Conservation (phyloP, 2,797 vertebrate species). For the Mareca strepera region DNA sequence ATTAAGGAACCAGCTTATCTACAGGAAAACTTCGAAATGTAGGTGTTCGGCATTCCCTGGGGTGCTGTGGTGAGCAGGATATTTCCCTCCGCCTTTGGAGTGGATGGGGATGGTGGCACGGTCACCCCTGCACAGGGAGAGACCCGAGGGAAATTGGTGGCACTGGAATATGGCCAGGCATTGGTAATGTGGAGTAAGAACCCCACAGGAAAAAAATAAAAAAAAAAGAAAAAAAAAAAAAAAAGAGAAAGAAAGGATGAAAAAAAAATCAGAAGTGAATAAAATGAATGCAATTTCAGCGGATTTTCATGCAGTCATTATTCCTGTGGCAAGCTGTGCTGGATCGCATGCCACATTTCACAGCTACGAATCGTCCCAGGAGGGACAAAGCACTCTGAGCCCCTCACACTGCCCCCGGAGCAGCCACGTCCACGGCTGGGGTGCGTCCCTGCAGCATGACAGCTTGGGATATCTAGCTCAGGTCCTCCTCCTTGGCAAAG, state of each 20-base stretch:
- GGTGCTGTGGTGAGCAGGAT: neutral
- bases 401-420: neutral
- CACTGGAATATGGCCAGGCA: neutral
- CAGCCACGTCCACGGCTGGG: fast-evolving
- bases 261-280: neutral
- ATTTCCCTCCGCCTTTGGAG: neutral
- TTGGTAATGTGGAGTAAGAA: neutral
- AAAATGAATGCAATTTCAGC: neutral
- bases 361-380: neutral
- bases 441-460: fast-evolving
- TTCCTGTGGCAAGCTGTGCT: fast-evolving
- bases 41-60: fast-evolving
- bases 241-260: no score
- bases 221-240: neutral
- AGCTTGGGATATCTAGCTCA: neutral
- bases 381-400: neutral
- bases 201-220: neutral
- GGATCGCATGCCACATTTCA: neutral
- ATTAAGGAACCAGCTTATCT: neutral
- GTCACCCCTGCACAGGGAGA: fast-evolving
- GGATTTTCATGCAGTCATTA: neutral
- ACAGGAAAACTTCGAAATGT: neutral
- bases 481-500: neutral
- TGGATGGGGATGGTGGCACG: fast-evolving
- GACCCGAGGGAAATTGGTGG: fast-evolving